A percentile compares a stretch with the other conserved stretches of the same genome.
These are phyloP conservation scores for Aselliscus stoliczkanus DNA, from an alignment of 2,797 vertebrate genomes.

Conservation along the genomic window DNA sequence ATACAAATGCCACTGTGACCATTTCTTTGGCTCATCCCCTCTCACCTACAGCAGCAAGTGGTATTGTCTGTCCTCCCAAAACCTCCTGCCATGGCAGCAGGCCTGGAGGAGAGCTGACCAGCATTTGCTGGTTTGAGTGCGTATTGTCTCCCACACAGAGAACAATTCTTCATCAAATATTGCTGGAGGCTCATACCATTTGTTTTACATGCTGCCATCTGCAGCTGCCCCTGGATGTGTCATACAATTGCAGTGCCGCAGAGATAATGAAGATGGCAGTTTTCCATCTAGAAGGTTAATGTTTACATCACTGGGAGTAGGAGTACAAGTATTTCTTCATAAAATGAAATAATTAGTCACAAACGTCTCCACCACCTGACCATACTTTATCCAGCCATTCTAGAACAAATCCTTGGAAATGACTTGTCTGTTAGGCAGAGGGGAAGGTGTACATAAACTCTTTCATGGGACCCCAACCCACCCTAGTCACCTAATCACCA, in stretches of 20 bases:
- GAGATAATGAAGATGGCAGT: background rate
- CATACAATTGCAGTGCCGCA: background rate
- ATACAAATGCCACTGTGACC: background rate
- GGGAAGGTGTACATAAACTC: background rate
- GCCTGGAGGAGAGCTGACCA: background rate
- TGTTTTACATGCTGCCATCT: background rate
- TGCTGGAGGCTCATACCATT: background rate
- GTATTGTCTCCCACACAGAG: background rate
- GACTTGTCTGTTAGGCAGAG: background rate
- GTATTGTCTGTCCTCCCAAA: background rate
- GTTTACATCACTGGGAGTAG: background rate
- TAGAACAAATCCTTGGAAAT: background rate
- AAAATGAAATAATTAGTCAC: background rate
- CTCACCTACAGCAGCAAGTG: background rate
- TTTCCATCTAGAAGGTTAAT: slow-evolving; percentile 40
- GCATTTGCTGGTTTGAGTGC: background rate
- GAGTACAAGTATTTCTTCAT: background rate
- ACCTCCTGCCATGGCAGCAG: too few relatives aligned
- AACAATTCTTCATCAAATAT: background rate
- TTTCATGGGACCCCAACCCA: background rate
- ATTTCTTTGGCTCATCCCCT: background rate
- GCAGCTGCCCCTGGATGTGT: background rate
- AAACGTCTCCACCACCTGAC: background rate
- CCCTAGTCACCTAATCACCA: background rate
- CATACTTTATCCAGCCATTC: background rate